Base-by-base conservation (phyloP, 2,113 vertebrate genomes). In the Ceratotherium simum region DNA sequence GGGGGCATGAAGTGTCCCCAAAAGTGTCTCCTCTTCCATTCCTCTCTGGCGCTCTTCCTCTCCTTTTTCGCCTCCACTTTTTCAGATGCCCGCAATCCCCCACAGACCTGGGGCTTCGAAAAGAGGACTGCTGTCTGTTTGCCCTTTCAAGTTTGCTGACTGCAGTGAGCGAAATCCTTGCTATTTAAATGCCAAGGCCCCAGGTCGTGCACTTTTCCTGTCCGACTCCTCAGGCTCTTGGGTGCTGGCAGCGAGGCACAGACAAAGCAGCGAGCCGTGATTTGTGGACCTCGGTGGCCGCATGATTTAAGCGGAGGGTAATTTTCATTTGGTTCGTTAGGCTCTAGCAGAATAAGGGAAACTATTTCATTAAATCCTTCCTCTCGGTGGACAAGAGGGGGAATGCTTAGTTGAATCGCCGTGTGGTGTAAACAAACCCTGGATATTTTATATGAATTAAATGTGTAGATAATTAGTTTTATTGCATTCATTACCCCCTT, bases 401-500 rank as follows among this genome's bases (percentile, higher is more conserved):
- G 97, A 98, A 96, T 13, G 96, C 96, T 96, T 89, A 97, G 97
- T 76, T 92, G 90, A 97, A 95, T 69, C 97, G 96, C 97, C 4
- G 96, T 96, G 97, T 97, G 98, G 96, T 97, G 67, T 98, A 98
- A 98, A 98, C 98, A 98, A 98, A 98, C 97, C 96, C 96, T 91
- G 98, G 98, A 91, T 99, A 99, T 99, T 99, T 99, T 98, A 98
- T 99, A 99, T 99, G 97, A 99, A 99, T 99, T 99, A 99, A 99
- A 99, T 99, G 98, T 98, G 99, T 97, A 98, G 99, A 98, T 99
- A 99, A 99, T 99, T 99, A 98, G 99, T 98, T 99, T 99, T 99
- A 99, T 99, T 99, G 98, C 99, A 99, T 99, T 99, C 99, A 99
- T 99, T 99, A 99, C 99, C 99, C 97, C 99, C 97, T 99, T 99